phyloP scores from a whole-genome alignment of 37 sponge, comb jelly and placozoan species.

The Ianthella basta region DNA sequence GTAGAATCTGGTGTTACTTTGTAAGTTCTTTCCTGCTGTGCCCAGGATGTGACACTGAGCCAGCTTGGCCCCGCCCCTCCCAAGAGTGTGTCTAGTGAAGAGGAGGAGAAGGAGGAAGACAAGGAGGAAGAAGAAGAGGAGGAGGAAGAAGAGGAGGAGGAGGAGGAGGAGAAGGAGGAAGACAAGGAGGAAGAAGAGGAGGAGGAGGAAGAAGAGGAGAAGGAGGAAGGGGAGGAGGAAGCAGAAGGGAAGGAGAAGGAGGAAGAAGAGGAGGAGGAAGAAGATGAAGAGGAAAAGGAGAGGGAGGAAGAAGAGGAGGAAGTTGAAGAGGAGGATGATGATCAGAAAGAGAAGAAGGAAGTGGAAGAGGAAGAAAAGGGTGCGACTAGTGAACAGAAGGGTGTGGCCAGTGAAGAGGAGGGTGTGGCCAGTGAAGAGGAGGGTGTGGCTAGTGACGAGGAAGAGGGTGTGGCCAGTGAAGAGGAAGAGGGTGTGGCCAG shows the following conservation, averaged over 20 bases:
- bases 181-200: slow-evolving; percentile 34
- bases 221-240: slow-evolving; percentile 41
- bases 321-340: not conserved
- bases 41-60: slow-evolving; percentile 73
- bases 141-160: slow-evolving; percentile 34
- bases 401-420: not conserved
- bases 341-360: not conserved
- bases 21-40: not conserved
- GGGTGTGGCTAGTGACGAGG: not conserved
- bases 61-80: slow-evolving; percentile 20
- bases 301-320: slow-evolving; percentile 6
- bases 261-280: slow-evolving; percentile 26
- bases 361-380: not conserved
- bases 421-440: not conserved
- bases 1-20: not conserved
- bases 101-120: slow-evolving; percentile 40
- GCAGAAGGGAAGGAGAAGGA: slow-evolving; percentile 41
- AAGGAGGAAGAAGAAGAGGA: slow-evolving; percentile 35
- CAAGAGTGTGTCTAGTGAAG: slow-evolving; percentile 21
- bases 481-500: slow-evolving; percentile 16
- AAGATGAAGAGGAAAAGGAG: slow-evolving; percentile 3
- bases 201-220: slow-evolving; percentile 20
- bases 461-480: not conserved
- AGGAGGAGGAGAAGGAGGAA: slow-evolving; percentile 52
- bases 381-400: slow-evolving; percentile 1